These are phyloP conservation scores for Gerris buenoi DNA, from an alignment of 1,140 invertebrate species.

Conservation along the genomic window DNA sequence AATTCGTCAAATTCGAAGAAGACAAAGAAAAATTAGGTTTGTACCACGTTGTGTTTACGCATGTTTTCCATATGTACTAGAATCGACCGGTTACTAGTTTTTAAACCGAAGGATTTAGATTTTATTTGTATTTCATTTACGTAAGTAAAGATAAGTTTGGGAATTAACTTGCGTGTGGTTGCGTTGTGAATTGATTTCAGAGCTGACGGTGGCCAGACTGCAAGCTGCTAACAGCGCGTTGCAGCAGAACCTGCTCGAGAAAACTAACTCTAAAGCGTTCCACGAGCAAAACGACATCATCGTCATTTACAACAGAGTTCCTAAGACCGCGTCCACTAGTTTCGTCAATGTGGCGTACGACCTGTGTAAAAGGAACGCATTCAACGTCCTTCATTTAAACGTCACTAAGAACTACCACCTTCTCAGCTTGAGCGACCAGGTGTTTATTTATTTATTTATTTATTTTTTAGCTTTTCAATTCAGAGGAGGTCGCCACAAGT, in stretches of 20 bases:
- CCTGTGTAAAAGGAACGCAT: constrained; percentile 80
- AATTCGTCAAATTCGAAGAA: constrained; percentile 11
- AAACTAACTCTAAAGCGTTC: background rate
- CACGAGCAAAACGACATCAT: constrained; percentile 43
- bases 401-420: constrained; percentile 89
- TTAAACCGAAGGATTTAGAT: no score
- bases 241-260: background rate
- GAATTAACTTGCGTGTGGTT: no score
- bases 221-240: constrained; percentile 7
- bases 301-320: constrained; percentile 90
- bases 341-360: constrained; percentile 96
- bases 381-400: constrained; percentile 91
- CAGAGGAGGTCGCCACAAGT: no score
- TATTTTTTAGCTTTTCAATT: no score
- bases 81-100: no score
- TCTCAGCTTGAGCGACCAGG: constrained; percentile 81
- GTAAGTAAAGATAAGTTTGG: no score
- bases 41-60: no score
- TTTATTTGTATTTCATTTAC: no score
- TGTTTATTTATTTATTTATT: constrained; percentile 25
- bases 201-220: constrained; percentile 14
- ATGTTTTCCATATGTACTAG: no score
- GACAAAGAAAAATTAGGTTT: constrained; percentile 6
- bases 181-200: no score
- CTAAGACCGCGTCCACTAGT: constrained; percentile 97